Conservation (phyloP, 1,140 invertebrate species). For the Brachystomella parvula region DNA sequence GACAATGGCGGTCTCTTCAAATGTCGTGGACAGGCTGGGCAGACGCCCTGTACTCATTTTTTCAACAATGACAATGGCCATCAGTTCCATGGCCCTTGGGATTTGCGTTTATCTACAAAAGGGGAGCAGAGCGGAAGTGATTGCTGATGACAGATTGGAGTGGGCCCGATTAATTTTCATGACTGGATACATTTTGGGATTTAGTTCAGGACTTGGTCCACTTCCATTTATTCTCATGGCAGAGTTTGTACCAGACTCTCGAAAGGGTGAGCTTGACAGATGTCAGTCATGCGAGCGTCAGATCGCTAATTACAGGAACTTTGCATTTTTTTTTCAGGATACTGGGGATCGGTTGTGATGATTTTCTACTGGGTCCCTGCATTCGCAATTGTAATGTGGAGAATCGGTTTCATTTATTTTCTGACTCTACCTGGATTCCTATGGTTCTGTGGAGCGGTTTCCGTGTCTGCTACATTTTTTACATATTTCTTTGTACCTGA, state of each 20-base stretch:
- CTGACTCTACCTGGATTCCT: background rate
- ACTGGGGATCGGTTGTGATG: conserved; percentile 47
- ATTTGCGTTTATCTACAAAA: conserved; percentile 37
- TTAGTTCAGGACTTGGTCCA: conserved; percentile 46
- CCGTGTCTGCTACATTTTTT: background rate
- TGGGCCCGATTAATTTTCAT: background rate
- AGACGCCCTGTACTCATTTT: conserved; percentile 48
- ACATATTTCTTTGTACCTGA: conserved; percentile 19
- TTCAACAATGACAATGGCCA: conserved; percentile 40
- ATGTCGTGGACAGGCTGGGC: conserved; percentile 53
- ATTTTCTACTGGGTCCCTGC: conserved; percentile 48
- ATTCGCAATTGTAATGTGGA: conserved; percentile 52
- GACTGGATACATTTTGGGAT: conserved; percentile 40
- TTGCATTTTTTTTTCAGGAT: conserved; percentile 39
- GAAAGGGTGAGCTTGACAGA: conserved; percentile 22
- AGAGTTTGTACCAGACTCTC: conserved; percentile 52
- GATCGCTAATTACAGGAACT: too few relatives aligned
- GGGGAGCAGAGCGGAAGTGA: conserved; percentile 6
- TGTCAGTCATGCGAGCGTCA: too few relatives aligned
- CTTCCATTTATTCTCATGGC: conserved; percentile 54
- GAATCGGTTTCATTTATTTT: too few relatives aligned
- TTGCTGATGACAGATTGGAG: conserved; percentile 36
- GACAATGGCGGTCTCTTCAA: conserved; percentile 45
- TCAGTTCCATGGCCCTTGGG: conserved; percentile 35
- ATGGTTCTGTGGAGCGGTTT: conserved; percentile 10